phyloP scores from a whole-genome alignment of 2,888 invertebrate genomes.

The Dryomyza anilis region DNA sequence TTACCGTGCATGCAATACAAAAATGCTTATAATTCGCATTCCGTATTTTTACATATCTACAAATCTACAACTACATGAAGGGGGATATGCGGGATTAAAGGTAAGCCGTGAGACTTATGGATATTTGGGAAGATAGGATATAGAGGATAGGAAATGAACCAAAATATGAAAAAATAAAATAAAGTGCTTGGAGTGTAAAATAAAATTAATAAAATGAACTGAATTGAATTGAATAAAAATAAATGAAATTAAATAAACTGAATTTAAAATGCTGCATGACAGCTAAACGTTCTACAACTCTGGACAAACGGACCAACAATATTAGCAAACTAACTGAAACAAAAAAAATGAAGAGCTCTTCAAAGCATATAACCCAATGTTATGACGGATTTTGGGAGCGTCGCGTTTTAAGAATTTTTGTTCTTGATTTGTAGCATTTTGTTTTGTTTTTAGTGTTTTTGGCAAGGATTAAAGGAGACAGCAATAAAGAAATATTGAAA shows the following conservation, averaged over 20 bases:
- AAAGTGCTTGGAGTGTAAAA: slow-evolving; percentile 12
- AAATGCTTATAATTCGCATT: background rate
- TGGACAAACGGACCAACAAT: too few species aligned
- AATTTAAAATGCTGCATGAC: too few species aligned
- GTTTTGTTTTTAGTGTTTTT: background rate
- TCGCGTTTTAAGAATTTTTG: too few species aligned
- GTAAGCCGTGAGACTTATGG: slow-evolving; percentile 69
- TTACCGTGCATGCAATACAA: background rate
- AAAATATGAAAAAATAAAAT: slow-evolving; percentile 21
- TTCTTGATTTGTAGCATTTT: too few species aligned
- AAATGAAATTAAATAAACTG: slow-evolving; percentile 15
- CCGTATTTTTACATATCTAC: slow-evolving; percentile 14
- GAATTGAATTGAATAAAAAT: slow-evolving; percentile 27
- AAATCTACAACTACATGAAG: slow-evolving; percentile 64
- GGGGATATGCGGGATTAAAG: slow-evolving; percentile 62
- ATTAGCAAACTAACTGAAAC: too few species aligned
- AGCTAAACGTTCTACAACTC: too few species aligned
- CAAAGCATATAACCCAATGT: too few species aligned
- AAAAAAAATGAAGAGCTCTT: too few species aligned
- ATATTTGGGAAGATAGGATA: slow-evolving; percentile 48
- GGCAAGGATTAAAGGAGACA: background rate
- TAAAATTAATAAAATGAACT: slow-evolving; percentile 26
- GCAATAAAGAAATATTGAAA: background rate
- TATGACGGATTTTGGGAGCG: too few species aligned
- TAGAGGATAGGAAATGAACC: slow-evolving; percentile 26